Evolutionary conservation across 37 sponge, comb jelly and placozoan genomes (phyloP).

Genomic region (Hormiphora californensis): DNA sequence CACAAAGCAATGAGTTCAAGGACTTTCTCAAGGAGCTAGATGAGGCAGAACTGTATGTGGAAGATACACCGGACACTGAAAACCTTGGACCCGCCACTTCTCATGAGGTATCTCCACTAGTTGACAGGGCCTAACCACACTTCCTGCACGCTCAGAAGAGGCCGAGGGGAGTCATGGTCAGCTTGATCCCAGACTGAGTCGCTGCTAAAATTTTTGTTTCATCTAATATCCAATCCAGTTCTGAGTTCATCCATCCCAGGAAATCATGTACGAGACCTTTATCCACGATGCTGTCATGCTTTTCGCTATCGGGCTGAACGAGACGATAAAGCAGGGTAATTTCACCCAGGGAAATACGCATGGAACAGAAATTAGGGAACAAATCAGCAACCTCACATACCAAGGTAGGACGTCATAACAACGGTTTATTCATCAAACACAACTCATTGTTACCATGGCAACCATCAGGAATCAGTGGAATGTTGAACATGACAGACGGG

Average conservation of each 20-base stretch:
- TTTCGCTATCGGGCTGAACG: neutral
- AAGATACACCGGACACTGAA: too few species aligned
- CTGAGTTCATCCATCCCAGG: neutral
- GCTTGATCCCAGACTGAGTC: too few species aligned
- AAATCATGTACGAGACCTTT: neutral
- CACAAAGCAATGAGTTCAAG: neutral
- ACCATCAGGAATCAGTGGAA: neutral
- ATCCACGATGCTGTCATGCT: constrained; percentile 23
- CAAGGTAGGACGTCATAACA: neutral
- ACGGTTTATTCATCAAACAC: neutral
- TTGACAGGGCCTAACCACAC: too few species aligned
- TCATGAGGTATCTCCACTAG: too few species aligned
- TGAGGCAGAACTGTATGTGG: too few species aligned
- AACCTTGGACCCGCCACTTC: too few species aligned
- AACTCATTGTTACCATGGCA: neutral
- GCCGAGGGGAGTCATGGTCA: too few species aligned
- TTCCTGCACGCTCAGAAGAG: too few species aligned
- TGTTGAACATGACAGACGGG: neutral
- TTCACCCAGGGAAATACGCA: neutral
- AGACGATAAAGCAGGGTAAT: neutral
- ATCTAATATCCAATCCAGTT: neutral
- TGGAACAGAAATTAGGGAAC: neutral
- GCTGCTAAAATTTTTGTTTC: too few species aligned
- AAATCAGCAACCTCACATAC: neutral
- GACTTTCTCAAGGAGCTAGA: neutral